These are phyloP conservation scores for Conus canariensis DNA, from an alignment of 2,888 invertebrate species.

Conservation along the genomic window DNA sequence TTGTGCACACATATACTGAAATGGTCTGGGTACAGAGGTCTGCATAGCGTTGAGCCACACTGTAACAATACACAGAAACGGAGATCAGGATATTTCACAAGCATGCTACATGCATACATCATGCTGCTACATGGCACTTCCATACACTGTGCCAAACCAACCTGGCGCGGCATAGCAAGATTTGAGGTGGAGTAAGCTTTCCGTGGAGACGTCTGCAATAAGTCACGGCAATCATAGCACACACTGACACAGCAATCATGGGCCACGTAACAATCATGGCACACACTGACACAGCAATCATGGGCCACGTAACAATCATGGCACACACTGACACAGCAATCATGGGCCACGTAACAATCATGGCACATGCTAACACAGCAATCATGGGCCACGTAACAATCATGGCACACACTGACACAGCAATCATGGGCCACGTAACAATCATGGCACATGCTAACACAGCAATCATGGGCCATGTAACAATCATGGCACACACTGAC, in stretches of 20 bases:
- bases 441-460: not conserved
- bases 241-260: not conserved
- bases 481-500: not conserved
- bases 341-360: not conserved
- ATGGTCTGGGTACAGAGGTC: no score
- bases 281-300: not conserved
- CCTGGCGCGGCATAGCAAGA: conserved; percentile 54
- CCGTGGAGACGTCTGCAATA: conserved; percentile 50
- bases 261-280: not conserved
- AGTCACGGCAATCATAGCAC: conserved; percentile 15
- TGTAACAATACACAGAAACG: no score
- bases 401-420: not conserved
- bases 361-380: not conserved
- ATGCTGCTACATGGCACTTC: not conserved
- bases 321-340: not conserved
- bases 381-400: not conserved
- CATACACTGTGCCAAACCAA: conserved; percentile 35
- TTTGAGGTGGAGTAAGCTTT: conserved; percentile 57
- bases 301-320: not conserved
- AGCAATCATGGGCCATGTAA: not conserved
- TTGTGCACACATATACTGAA: no score
- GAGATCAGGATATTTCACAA: not conserved
- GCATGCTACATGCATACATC: not conserved
- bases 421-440: not conserved
- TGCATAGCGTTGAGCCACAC: no score